Base-by-base conservation (phyloP, 2,797 vertebrate species). In the Enteromius treurensis region DNA sequence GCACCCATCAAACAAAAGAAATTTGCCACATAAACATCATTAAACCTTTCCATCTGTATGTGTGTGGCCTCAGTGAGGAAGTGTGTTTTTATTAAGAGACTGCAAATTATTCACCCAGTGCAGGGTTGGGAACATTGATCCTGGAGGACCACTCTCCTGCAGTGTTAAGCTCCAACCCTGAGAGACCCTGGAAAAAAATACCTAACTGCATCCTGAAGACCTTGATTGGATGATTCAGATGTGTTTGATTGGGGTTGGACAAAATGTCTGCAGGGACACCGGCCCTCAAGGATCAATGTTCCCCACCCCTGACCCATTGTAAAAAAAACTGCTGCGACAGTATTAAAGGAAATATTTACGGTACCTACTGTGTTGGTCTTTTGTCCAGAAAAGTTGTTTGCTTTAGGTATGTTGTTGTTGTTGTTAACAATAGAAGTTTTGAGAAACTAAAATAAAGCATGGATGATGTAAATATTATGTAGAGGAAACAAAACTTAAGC, bases 1-100 rank as follows among this genome's bases (percentile, higher is more conserved):
- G 92, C 95, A 14, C 96, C 97, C 1, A 91, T 98, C 87, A 95
- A 95, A 76, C 95, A 96, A 94, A 98, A 99, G 94, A 98, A 96
- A 89, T 99, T 99, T 84, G 97, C 97, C 85, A 99, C 98, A 64
- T 98, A 95, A 94, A 47, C 69, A 1, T 2, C 7, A 37, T 37
- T 37, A 2, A 55, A 23, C 3, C n/a, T 47, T 17, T 40, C 17
- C 15, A 19, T 79, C 19, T 71, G 34, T 79, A 4, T 82, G 79
- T 74, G 62, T 77, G 53, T 78, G 82, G 34, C 67, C 65, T 77
- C 40, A 65, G 68, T 80, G 62, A 77, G 62, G 26, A 83, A 40
- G 58, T 77, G 13, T 64, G 13, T 62, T 29, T 77, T 79, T 55
- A 45, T 77, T 15, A 32, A 69, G 14, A 34, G 21, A 37, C 6